A percentile compares a stretch with the other conserved stretches of the same genome.
These are phyloP conservation scores for Antedon mediterranea DNA, from an alignment of 53 echinoderm and acorn worm species.

Conservation along the genomic window DNA sequence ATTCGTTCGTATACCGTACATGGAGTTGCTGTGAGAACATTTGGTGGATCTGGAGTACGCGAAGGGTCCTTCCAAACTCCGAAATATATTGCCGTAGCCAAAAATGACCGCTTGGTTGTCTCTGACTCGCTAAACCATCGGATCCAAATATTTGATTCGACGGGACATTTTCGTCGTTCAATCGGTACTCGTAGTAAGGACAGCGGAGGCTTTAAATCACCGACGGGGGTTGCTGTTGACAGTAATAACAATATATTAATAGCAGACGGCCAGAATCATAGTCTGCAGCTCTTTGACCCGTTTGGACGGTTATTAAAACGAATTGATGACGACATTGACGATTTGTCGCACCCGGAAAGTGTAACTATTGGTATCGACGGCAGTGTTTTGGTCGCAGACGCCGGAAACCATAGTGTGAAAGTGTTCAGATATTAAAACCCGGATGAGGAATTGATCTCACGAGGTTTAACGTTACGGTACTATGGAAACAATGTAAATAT, in stretches of 20 bases:
- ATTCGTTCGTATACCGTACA: constrained; percentile 46
- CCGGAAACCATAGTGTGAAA: constrained; percentile 49
- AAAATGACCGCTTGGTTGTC: constrained; percentile 52
- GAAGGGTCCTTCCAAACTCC: constrained; percentile 55
- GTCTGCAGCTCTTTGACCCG: constrained; percentile 39
- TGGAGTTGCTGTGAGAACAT: constrained; percentile 35
- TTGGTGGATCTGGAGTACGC: constrained; percentile 34
- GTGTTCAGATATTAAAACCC: constrained; percentile 16
- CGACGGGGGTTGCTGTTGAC: constrained; percentile 54
- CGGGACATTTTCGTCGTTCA: constrained; percentile 39
- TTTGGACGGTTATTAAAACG: constrained; percentile 48
- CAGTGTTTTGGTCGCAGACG: constrained; percentile 54
- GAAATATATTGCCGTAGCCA: constrained; percentile 58
- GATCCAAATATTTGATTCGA: constrained; percentile 60
- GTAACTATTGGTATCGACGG: constrained; percentile 35
- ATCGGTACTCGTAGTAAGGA: constrained; percentile 50
- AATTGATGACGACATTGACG: constrained; percentile 59
- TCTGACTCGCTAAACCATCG: constrained; percentile 49
- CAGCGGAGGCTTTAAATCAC: constrained; percentile 51
- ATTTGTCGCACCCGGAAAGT: constrained; percentile 50
- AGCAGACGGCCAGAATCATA: constrained; percentile 34
- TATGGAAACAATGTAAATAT: too few species aligned
- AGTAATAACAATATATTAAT: constrained; percentile 54
- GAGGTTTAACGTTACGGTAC: too few species aligned
- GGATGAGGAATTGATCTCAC: not conserved